Base-by-base conservation (phyloP, 2,888 invertebrate genomes). In the Drosophila anomelani region DNA sequence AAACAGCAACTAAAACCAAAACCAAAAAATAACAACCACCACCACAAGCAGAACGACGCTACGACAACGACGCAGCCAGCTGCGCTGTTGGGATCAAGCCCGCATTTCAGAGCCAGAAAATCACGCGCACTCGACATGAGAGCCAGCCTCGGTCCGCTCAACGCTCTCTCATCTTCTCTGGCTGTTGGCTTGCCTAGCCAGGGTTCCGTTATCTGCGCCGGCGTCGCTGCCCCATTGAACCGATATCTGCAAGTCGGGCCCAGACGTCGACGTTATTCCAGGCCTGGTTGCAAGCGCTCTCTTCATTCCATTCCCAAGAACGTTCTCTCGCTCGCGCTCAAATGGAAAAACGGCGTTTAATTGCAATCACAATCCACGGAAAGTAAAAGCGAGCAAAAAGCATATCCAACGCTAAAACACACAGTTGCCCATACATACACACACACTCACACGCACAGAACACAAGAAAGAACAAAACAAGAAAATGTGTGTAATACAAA, bases 1-100 rank as follows among this genome's bases (percentile, higher is more conserved):
- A 91, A 90, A 91, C 90, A 85, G 87, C 89, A 85, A 91, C 90
- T 91, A 90, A 91, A 90, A 87, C 90, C 88, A 87, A 86, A 79
- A 87, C 78, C 89, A 86, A 90, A 85, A 88, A 85, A 86, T 89
- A 88, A 89, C 85, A 90, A 85, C 90, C 88, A 91, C 88, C 87
- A 82, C 86, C 81, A 76, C 66, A 63, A 55, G 29, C 66, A 56
- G 69, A 71, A 75, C 88, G 75, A 73, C 81, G 59, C 74, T 81
- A 73, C 75, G 60, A 58, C 81, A 51, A 53, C 68, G 62, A 46
- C 84, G 67, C 87, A 85, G 70, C 47, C 76, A 49, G 70, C 88
- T 71, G 84, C 79, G 88, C 59, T 58, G 88, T 59, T 60, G 56
- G 75, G 87, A 85, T 80, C 88, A 80, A 87, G 90, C 87, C 90